Evolutionary conservation across 2,113 vertebrate species (phyloP), one percentile per base, ranked within the genome.

Genomic region (Mus pahari): DNA sequence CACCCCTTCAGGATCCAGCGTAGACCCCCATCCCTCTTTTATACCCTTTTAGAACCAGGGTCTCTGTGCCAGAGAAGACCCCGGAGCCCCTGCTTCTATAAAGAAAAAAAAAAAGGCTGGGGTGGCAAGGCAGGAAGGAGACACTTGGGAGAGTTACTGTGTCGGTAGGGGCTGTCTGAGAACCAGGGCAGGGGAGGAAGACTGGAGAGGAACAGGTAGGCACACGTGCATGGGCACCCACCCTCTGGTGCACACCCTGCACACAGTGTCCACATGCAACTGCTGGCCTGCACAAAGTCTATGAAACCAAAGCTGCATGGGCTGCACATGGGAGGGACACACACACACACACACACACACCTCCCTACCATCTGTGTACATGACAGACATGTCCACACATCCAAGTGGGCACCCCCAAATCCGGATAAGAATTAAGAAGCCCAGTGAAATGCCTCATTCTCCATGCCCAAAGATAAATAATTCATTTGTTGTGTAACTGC

Each of bases 391-490:
- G 81, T 94, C 58, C 28, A 0, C 24, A 71, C 36, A 28, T 73
- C 93, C 39, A 7, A n/a, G 92, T 28, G 55, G 93, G 77, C 90
- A 92, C 83, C 91, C 86, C 93, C 71, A 87, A 82, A 86, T 77
- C 31, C 12, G 77, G 48, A 94, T 92, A 86, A 96, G 81, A 89
- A 92, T 91, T 93, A 96, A 97, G 97, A 95, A 89, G 93, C 94
- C 96, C 96, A 94, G 90, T 86, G 91, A 96, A 97, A 97, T 79
- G 96, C 92, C 92, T 97, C 89, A 95, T 95, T 91, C 97, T 97
- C 96, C 97, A 91, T 92, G 97, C 98, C 97, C 98, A 96, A 33
- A 97, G 95, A 98, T 98, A 98, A 99, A 98, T 98, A 98, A 99
- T 98, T 98, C 98, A 98, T 98, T 98, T 97, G 98, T 98, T 89